Evolutionary conservation across 2,888 invertebrate genomes (phyloP).

Genomic region (Sarcophaga caerulescens): DNA sequence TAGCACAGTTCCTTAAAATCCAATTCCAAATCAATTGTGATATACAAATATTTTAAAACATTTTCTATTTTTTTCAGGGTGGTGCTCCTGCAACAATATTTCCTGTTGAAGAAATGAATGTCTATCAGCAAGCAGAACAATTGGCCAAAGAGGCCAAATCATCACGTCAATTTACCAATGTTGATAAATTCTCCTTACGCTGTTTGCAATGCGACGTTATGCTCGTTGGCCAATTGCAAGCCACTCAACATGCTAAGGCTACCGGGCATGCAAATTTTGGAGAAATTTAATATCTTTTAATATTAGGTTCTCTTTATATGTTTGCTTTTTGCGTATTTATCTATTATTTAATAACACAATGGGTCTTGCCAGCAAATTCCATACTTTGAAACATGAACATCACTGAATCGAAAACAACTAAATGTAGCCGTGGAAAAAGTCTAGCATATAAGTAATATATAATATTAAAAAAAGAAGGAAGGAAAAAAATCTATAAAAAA

Average conservation of each 20-base stretch:
- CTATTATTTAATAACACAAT: constrained; percentile 72
- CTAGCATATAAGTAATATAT: background rate
- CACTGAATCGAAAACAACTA: background rate
- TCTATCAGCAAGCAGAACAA: constrained; percentile 91
- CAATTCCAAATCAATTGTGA: too few relatives aligned
- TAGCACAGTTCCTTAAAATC: too few relatives aligned
- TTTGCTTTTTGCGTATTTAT: constrained; percentile 78
- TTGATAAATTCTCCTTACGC: constrained; percentile 91
- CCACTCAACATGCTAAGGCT: constrained; percentile 91
- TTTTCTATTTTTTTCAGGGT: constrained; percentile 82
- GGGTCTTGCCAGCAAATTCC: constrained; percentile 62
- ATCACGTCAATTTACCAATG: constrained; percentile 94
- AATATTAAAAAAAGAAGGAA: background rate
- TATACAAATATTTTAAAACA: too few relatives aligned
- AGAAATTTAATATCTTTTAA: constrained; percentile 84
- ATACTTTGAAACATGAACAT: constrained; percentile 32
- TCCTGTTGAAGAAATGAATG: constrained; percentile 86
- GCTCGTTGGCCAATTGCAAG: constrained; percentile 90
- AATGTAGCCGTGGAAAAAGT: background rate
- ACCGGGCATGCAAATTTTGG: constrained; percentile 92
- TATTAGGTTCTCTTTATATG: constrained; percentile 72
- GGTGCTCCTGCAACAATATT: constrained; percentile 90
- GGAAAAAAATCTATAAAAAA: background rate
- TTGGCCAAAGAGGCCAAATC: constrained; percentile 94
- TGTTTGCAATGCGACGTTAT: constrained; percentile 90